Evolutionary conservation across 2,113 vertebrate species (phyloP).

Genomic region (Mus pahari): DNA sequence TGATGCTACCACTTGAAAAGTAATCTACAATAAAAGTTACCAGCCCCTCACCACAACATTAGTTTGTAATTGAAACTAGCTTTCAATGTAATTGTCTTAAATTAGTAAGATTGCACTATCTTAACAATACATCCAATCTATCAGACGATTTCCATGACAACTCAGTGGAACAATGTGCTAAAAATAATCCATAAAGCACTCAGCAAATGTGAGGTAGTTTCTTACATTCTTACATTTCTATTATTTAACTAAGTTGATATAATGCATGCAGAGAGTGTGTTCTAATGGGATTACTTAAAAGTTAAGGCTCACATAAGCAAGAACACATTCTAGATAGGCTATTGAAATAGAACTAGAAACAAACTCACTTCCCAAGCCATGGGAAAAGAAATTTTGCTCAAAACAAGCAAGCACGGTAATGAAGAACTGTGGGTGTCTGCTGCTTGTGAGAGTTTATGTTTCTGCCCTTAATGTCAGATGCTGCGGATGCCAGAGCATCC

Average conservation of each 20-base stretch:
- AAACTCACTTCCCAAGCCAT: background rate
- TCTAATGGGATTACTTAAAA: background rate
- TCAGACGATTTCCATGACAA: constrained; percentile 2
- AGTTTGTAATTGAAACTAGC: background rate
- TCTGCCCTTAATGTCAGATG: background rate
- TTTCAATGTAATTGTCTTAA: background rate
- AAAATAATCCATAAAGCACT: constrained; percentile 14
- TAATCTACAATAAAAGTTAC: background rate
- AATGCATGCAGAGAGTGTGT: background rate
- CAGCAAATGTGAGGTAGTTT: background rate
- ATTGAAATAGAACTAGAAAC: constrained; percentile 30
- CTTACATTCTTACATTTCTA: constrained; percentile 2
- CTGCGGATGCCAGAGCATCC: background rate
- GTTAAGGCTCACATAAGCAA: background rate
- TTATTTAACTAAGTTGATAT: constrained; percentile 15
- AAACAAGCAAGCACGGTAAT: constrained; percentile 31
- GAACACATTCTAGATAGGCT: background rate
- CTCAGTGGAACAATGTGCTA: background rate
- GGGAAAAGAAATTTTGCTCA: constrained; percentile 8
- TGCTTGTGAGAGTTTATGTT: background rate
- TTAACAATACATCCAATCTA: background rate
- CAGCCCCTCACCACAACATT: background rate
- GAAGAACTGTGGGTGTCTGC: background rate
- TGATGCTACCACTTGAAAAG: background rate
- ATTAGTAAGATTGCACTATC: background rate